Evolutionary conservation across 1,140 invertebrate genomes (phyloP).

Genomic region (Zaprionus inermis): DNA sequence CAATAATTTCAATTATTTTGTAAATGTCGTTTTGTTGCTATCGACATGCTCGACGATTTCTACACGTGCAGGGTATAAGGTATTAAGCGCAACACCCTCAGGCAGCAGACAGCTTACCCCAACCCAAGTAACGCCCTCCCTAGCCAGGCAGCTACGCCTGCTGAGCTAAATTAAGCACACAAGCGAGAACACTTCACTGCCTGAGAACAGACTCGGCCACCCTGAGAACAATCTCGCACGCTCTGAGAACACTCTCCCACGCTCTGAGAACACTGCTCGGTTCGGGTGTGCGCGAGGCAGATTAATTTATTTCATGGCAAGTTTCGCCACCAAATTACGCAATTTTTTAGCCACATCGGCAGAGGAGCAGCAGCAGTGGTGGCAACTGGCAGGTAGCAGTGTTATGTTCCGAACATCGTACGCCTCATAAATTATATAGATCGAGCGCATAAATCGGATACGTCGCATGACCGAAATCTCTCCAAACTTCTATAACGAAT

Average conservation of each 20-base stretch:
- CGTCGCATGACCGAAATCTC: constrained; percentile 16
- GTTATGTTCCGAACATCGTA: constrained; percentile 36
- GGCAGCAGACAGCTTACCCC: neutral
- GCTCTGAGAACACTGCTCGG: neutral
- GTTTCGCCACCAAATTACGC: constrained; percentile 61
- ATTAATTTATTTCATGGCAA: constrained; percentile 77
- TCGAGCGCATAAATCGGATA: constrained; percentile 57
- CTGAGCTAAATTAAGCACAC: constrained; percentile 5
- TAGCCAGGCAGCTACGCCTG: neutral
- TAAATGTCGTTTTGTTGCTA: neutral
- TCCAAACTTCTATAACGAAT: neutral
- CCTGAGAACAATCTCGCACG: neutral
- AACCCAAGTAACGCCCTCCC: neutral
- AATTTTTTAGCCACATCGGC: constrained; percentile 11
- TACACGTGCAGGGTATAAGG: neutral
- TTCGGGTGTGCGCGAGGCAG: constrained; percentile 41
- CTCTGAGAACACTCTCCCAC: neutral
- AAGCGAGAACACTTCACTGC: constrained; percentile 2
- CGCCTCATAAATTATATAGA: constrained; percentile 65
- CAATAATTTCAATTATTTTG: constrained; percentile 5
- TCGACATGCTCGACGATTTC: neutral
- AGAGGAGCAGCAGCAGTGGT: neutral
- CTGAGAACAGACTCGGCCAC: neutral
- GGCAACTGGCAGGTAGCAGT: neutral
- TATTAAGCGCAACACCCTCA: neutral